Evolutionary conservation across 2,797 vertebrate species (phyloP), one percentile per base, ranked within the genome.

Genomic region (Characodon lateralis): DNA sequence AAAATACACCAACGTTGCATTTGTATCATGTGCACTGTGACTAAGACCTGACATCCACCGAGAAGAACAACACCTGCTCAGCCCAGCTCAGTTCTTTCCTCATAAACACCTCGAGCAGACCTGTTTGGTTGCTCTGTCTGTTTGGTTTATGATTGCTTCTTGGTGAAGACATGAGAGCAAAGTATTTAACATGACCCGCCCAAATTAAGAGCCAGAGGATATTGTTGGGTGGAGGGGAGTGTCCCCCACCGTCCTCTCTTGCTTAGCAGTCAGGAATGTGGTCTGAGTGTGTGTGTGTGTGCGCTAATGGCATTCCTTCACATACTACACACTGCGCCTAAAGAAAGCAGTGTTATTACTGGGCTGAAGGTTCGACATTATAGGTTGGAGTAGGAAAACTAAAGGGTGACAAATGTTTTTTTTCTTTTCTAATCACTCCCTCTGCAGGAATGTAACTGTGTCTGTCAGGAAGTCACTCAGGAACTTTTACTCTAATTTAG

Each of bases 121-220:
- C 85, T 75, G 84, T 87, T 85, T 65, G 68, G 39, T 24, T 68
- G 80, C 80, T 78, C 28, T 7, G 53, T 1, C 35, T 80, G 66
- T 91, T 92, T 92, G 79, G 72, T 86, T 74, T 71, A 46, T 55
- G 79, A 79, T 79, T 83, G 76, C 50, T 80, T n/a, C 69, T 68
- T 41, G 22, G 2, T 70, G 61, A 50, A 70, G 73, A 88, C 69
- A 72, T 59, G 70, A 85, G 71, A 66, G 82, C n/a, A 76, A 89
- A 83, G 72, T 91, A 89, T 93, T 86, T 81, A 77, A 59, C 3
- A 3, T 2, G 87, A 78, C 93, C 92, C 92, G 70, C 91, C 93
- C 78, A 0, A 35, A 59, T 71, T 9, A 26, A 58, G 76, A 75
- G 50, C 43, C 51, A 12, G 72, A 75, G 73, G 82, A 31, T 22